phyloP scores from a whole-genome alignment of 1,140 invertebrate genomes.

The Pachypsylla venusta region DNA sequence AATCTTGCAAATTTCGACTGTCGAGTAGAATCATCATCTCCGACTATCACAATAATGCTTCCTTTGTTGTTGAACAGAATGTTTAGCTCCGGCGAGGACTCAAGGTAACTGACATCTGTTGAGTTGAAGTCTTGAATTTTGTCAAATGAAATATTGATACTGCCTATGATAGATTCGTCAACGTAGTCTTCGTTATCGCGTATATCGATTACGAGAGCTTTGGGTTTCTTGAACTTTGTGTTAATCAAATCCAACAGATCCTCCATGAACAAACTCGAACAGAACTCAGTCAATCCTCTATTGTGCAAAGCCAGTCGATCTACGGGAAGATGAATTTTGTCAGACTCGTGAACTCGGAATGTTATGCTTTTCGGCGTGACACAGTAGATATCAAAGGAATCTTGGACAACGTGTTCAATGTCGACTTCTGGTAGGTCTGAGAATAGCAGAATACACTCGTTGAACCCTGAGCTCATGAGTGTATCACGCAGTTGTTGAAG shows the following conservation, averaged over 20 bases:
- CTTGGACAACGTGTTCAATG: slow-evolving; percentile 80
- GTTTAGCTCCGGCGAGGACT: slow-evolving; percentile 35
- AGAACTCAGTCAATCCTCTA: slow-evolving; percentile 40
- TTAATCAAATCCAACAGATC: slow-evolving; percentile 63
- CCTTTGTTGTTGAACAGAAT: slow-evolving; percentile 39
- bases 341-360: slow-evolving; percentile 55
- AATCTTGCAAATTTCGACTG: slow-evolving; percentile 63
- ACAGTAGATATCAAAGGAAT: slow-evolving; percentile 74
- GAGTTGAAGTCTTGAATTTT: slow-evolving; percentile 37
- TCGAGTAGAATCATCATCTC: slow-evolving; percentile 34
- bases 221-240: slow-evolving; percentile 38
- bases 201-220: slow-evolving; percentile 61
- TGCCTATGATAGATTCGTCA: slow-evolving; percentile 54
- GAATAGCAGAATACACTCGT: slow-evolving; percentile 93
- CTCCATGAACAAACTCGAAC: slow-evolving; percentile 65
- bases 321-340: slow-evolving; percentile 15
- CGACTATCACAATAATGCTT: slow-evolving; percentile 60
- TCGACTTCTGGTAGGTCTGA: slow-evolving; percentile 96
- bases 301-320: slow-evolving; percentile 15
- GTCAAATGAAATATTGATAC: slow-evolving; percentile 73
- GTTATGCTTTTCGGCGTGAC: slow-evolving; percentile 77
- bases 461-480: slow-evolving; percentile 78
- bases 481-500: slow-evolving; percentile 73
- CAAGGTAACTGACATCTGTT: slow-evolving; percentile 9
- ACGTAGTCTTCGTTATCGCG: slow-evolving; percentile 53